Evolutionary conservation across 2,888 invertebrate species (phyloP).

Genomic region (Hypselothyrea guttata): DNA sequence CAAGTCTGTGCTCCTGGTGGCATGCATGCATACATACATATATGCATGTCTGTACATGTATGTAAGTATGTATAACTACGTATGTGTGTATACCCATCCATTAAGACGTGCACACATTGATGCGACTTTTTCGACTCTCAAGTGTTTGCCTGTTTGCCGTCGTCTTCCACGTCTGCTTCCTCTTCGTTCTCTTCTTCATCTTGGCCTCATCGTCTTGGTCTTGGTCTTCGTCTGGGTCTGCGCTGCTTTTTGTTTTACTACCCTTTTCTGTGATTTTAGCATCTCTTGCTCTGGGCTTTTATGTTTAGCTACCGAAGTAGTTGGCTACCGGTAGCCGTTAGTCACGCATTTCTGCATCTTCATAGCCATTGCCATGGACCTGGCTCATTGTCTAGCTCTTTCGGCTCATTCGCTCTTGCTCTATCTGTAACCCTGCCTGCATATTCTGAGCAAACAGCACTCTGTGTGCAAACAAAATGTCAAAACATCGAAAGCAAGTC

Average conservation of each 20-base stretch:
- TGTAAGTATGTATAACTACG: neutral
- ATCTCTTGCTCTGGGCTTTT: slow-evolving; percentile 57
- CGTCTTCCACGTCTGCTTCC: slow-evolving; percentile 31
- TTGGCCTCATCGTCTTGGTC: slow-evolving; percentile 1
- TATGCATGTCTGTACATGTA: slow-evolving; percentile 5
- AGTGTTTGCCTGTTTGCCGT: slow-evolving; percentile 75
- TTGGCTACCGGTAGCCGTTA: slow-evolving; percentile 76
- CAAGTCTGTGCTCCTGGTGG: slow-evolving; percentile 37
- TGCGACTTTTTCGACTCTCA: slow-evolving; percentile 69
- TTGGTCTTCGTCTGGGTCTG: slow-evolving; percentile 10
- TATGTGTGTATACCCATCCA: slow-evolving; percentile 77
- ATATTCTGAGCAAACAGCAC: slow-evolving; percentile 53
- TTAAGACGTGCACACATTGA: slow-evolving; percentile 81
- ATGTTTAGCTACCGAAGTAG: slow-evolving; percentile 76
- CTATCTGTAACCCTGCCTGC: neutral
- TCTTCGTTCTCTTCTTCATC: slow-evolving; percentile 5
- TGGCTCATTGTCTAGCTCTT: slow-evolving; percentile 21
- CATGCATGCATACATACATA: slow-evolving; percentile 7
- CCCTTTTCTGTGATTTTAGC: slow-evolving; percentile 69
- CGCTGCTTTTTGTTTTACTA: slow-evolving; percentile 68
- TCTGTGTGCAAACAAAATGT: slow-evolving; percentile 56
- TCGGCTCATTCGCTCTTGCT: too few relatives aligned
- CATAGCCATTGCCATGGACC: slow-evolving; percentile 41
- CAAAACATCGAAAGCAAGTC: slow-evolving; percentile 70
- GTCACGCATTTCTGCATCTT: slow-evolving; percentile 78